A percentile compares a stretch with the other conserved stretches of the same genome.
phyloP scores from a whole-genome alignment of 2,797 vertebrate species.

The Aphelocoma californica region DNA sequence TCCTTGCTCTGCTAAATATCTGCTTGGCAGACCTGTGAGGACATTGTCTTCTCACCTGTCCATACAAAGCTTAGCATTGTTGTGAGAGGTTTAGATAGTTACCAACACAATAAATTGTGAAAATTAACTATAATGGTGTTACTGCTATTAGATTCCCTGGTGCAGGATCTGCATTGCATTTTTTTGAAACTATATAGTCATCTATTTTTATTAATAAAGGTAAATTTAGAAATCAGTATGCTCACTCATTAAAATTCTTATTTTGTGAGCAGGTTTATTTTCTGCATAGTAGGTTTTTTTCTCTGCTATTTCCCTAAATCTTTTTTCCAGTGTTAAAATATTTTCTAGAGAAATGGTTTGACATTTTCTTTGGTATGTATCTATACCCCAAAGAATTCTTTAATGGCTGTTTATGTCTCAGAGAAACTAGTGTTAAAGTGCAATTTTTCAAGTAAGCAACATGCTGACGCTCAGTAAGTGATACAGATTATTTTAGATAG shows the following conservation, averaged over 20 bases:
- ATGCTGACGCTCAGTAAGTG: neutral
- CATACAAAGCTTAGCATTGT: neutral
- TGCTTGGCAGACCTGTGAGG: neutral
- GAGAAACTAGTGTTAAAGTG: neutral
- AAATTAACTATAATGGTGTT: neutral
- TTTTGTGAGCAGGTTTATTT: neutral
- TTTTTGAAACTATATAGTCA: neutral
- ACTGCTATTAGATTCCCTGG: neutral
- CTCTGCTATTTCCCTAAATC: neutral
- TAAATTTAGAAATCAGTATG: neutral
- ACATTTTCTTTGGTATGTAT: neutral
- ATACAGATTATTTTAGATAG: conserved; percentile 43
- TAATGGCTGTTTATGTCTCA: conserved; percentile 4
- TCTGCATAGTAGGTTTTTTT: neutral
- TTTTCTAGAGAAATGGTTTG: neutral
- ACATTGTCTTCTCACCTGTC: neutral
- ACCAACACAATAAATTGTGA: neutral
- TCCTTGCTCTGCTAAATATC: neutral
- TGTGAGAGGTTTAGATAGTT: neutral
- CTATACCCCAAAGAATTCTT: neutral
- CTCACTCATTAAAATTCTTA: neutral
- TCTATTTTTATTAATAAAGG: neutral
- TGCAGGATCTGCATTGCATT: neutral
- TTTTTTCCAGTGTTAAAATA: neutral
- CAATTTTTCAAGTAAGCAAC: conserved; percentile 14